These are phyloP conservation scores for Drosophila paucipuncta DNA, from an alignment of 2,888 invertebrate genomes.

Conservation along the genomic window DNA sequence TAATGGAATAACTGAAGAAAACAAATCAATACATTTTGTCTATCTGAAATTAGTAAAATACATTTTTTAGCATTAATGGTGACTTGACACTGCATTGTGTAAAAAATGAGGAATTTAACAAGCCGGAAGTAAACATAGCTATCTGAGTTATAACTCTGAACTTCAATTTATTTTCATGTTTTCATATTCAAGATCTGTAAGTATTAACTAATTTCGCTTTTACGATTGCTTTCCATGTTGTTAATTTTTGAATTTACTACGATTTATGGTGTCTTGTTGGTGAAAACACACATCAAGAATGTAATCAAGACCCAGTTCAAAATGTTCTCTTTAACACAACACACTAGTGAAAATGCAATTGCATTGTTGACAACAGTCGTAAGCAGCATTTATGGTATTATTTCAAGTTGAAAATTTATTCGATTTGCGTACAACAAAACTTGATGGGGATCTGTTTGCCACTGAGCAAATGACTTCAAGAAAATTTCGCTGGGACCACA, in stretches of 20 bases:
- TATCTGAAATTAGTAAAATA: too few relatives aligned
- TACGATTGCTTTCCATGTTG: neutral
- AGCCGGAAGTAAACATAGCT: slow-evolving; percentile 12
- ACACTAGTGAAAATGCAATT: slow-evolving; percentile 14
- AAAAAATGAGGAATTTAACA: neutral
- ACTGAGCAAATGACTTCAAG: slow-evolving; percentile 7
- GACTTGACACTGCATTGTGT: too few relatives aligned
- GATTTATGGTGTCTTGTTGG: neutral
- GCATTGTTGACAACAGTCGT: slow-evolving; percentile 9
- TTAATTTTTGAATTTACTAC: neutral
- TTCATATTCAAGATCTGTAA: slow-evolving; percentile 7
- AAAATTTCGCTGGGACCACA: neutral
- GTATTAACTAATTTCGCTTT: neutral
- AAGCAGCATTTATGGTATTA: neutral
- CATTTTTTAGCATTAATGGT: too few relatives aligned
- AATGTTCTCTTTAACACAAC: neutral
- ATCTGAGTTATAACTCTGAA: neutral
- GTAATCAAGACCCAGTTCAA: slow-evolving; percentile 17
- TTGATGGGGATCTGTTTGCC: slow-evolving; percentile 39
- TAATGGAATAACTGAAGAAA: too few relatives aligned
- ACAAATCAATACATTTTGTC: too few relatives aligned
- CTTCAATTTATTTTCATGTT: slow-evolving; percentile 9
- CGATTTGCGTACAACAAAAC: neutral
- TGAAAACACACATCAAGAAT: neutral
- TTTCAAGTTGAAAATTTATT: neutral